Evolutionary conservation across 2,797 vertebrate species (phyloP).

Genomic region (Falco concolor): DNA sequence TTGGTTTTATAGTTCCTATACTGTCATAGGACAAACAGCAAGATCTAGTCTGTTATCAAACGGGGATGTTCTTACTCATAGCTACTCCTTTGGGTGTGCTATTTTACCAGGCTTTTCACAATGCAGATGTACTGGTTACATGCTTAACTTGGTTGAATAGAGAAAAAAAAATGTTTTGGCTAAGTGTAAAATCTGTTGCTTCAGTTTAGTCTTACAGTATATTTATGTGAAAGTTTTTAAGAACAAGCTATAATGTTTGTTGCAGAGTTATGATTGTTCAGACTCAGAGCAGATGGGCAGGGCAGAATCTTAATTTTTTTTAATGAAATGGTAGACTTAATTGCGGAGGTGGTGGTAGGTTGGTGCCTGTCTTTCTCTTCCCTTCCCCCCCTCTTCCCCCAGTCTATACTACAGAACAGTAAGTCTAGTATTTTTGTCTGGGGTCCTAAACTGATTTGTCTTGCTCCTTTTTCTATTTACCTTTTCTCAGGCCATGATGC

Average conservation of each 20-base stretch:
- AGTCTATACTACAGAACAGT: background rate
- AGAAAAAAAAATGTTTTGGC: conserved; percentile 45
- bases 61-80: background rate
- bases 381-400: background rate
- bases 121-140: background rate
- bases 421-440: background rate
- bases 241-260: conserved; percentile 76
- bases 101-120: background rate
- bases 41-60: background rate
- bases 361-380: conserved; percentile 72
- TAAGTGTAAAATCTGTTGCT: conserved; percentile 61
- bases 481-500: background rate
- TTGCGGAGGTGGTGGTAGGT: conserved; percentile 82
- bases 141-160: conserved; percentile 24
- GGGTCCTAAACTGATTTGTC: background rate
- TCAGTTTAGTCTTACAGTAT: conserved; percentile 60
- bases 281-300: conserved; percentile 81
- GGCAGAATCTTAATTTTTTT: conserved; percentile 69
- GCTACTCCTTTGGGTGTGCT: background rate
- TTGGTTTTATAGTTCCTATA: background rate
- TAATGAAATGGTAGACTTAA: conserved; percentile 61
- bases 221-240: conserved; percentile 63
- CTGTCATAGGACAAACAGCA: background rate
- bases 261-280: conserved; percentile 79
- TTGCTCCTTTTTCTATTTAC: background rate